Percentiles rank a stretch among this genome's conserved stretches.
Evolutionary conservation across 2,888 invertebrate genomes (phyloP).

Genomic region (Apodemia duryi): DNA sequence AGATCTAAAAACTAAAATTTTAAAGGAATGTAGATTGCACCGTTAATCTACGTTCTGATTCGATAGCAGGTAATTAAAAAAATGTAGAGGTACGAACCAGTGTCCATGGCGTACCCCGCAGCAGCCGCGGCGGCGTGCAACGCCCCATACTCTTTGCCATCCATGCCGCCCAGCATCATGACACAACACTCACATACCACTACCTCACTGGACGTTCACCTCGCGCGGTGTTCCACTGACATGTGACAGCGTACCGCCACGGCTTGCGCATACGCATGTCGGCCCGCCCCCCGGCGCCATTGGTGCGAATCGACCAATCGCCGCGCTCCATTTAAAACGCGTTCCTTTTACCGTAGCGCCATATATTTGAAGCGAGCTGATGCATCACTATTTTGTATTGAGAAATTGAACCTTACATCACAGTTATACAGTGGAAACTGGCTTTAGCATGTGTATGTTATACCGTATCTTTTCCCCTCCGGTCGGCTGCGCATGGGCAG

Average conservation of each 20-base stretch:
- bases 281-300: slow-evolving; percentile 62
- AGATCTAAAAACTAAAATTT: no score
- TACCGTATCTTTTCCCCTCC: slow-evolving; percentile 64
- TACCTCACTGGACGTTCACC: slow-evolving; percentile 43
- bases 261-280: slow-evolving; percentile 37
- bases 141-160: slow-evolving; percentile 75
- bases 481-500: slow-evolving; percentile 71
- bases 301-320: slow-evolving; percentile 71
- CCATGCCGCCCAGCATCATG: slow-evolving; percentile 72
- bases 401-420: slow-evolving; percentile 35
- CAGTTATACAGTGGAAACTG: slow-evolving; percentile 27
- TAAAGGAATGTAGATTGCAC: no score
- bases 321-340: slow-evolving; percentile 72
- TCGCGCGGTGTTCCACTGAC: slow-evolving; percentile 43
- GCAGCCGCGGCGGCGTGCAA: slow-evolving; percentile 69
- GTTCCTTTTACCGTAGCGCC: slow-evolving; percentile 73
- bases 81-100: slow-evolving; percentile 44
- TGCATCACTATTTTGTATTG: slow-evolving; percentile 44
- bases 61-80: background rate
- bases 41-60: no score
- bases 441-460: slow-evolving; percentile 20
- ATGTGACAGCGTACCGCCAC: slow-evolving; percentile 42
- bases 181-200: slow-evolving; percentile 31
- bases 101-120: slow-evolving; percentile 65
- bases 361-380: slow-evolving; percentile 75